phyloP scores from a whole-genome alignment of 2,888 invertebrate species.

The Stenurella melanura region DNA sequence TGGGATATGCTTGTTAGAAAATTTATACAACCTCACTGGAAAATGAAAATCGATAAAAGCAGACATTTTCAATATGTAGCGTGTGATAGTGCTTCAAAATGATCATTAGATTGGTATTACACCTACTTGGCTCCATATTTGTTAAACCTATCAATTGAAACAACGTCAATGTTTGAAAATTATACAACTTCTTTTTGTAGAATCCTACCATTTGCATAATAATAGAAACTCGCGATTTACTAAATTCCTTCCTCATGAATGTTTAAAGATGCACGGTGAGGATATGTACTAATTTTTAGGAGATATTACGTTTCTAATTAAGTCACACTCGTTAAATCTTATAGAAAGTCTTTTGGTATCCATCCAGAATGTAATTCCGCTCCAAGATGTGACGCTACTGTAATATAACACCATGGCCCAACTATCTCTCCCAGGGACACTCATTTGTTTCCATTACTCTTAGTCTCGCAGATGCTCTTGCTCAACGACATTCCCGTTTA shows the following conservation, averaged over 20 bases:
- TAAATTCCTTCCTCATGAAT: not conserved
- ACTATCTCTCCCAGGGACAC: constrained; percentile 56
- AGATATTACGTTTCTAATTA: not conserved
- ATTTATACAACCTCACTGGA: too few relatives aligned
- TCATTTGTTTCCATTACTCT: constrained; percentile 65
- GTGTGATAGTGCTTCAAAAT: too few relatives aligned
- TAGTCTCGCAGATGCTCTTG: constrained; percentile 53
- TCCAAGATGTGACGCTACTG: not conserved
- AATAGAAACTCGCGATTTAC: not conserved
- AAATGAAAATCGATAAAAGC: too few relatives aligned
- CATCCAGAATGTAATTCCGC: not conserved
- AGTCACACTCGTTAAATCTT: not conserved
- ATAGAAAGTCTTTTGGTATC: not conserved
- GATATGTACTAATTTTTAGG: not conserved
- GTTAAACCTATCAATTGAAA: too few relatives aligned
- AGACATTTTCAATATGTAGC: too few relatives aligned
- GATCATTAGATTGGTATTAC: too few relatives aligned
- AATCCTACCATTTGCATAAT: not conserved
- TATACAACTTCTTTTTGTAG: not conserved
- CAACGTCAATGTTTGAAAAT: not conserved
- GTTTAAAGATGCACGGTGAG: not conserved
- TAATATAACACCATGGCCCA: constrained; percentile 13
- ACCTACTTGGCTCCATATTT: too few relatives aligned
- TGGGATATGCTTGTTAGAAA: too few relatives aligned
- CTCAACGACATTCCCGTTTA: constrained; percentile 41